Base-by-base conservation (phyloP, 2,888 invertebrate species). In the Morpho achilles region DNA sequence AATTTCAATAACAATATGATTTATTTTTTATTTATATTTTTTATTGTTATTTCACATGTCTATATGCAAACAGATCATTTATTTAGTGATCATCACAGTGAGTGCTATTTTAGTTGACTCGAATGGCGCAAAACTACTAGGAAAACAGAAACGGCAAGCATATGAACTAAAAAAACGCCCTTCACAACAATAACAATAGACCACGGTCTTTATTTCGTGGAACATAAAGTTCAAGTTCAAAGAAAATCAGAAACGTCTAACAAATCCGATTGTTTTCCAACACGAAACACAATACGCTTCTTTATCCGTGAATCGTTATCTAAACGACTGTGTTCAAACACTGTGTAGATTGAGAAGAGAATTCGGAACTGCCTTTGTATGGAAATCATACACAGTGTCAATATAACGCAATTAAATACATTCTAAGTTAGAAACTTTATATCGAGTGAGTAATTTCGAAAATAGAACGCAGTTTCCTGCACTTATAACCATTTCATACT, bases 61-160 rank as follows among this genome's bases (percentile, higher is more conserved):
- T 32, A 5, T 32, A 32, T 32, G 32, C 32, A 32, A 32, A 32
- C 5, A 32, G 4, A 5, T 32, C 16, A 32, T 32, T 5, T 32
- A 32, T 32, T 32, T 32, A 5, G 3, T 32, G 32, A 32, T 1
- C 32, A 23, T 32, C 32, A 32, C 32, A 23, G 23, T 32, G 32
- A 32, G 32, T 32, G 7, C 43, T 9, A 43, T 43, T 9, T n/a
- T 9, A 43, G 43, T 23, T n/a, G 48, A 50, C 50, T 43, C 52
- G 64, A 69, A 69, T 62, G 67, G 69, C 68, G 69, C 67, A 67
- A 70, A 70, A 63, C 61, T 71, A 72, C 72, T 59, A 72, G 72
- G 70, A 63, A 57, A 50, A 51, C 68, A 72, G 63, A 63, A 68
- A 55, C 39, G 47, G 44, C 53, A 44, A 60, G 69, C 59, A 61